These are phyloP conservation scores for Ormyrus pomaceus DNA, from an alignment of 2,888 invertebrate species.

Conservation along the genomic window DNA sequence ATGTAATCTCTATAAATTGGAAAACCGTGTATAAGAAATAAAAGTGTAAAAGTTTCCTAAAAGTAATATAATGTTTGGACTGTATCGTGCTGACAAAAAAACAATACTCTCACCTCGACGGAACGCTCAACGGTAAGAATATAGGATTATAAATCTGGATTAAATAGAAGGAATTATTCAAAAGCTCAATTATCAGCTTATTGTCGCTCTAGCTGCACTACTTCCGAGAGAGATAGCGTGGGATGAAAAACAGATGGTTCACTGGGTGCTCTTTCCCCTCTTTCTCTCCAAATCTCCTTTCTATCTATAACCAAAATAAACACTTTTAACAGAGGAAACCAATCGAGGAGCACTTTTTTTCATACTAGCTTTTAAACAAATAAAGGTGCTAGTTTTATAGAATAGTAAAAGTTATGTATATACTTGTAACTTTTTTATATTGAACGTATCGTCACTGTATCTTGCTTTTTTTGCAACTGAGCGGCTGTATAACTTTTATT, in stretches of 20 bases:
- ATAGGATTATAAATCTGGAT: conserved; percentile 62
- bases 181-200: conserved; percentile 74
- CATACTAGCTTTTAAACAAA: no score
- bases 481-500: no score
- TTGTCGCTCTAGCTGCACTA: conserved; percentile 67
- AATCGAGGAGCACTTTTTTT: no score
- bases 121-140: not conserved
- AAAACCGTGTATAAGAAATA: not conserved
- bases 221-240: not conserved
- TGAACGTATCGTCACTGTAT: no score
- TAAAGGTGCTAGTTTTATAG: no score
- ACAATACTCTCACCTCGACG: conserved; percentile 43
- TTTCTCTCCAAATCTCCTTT: not conserved
- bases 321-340: not conserved
- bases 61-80: conserved; percentile 15
- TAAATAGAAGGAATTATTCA: conserved; percentile 70
- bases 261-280: not conserved
- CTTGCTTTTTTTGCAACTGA: no score
- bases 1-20: not conserved
- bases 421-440: no score
- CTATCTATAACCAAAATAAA: conserved; percentile 18
- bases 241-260: conserved; percentile 14
- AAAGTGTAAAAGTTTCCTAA: not conserved
- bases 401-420: no score
- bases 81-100: conserved; percentile 2